Evolutionary conservation across 1,140 invertebrate genomes (phyloP).

Genomic region (Wiebesia pumilae): DNA sequence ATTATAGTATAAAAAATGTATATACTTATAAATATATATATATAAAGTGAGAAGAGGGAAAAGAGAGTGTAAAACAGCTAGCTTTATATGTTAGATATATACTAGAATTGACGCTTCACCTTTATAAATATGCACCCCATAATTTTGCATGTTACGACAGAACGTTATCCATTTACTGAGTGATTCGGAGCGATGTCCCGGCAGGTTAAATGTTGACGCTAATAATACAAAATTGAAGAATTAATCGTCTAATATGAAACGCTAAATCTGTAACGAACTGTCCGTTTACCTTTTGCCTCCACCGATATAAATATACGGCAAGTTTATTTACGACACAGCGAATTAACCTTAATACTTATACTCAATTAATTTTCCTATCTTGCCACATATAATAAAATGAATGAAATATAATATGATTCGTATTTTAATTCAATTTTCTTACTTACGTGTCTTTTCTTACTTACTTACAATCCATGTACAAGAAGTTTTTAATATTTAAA

Average conservation of each 20-base stretch:
- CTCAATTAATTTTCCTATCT: constrained; percentile 26
- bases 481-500: too few relatives aligned
- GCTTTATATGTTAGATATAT: not conserved
- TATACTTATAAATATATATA: not conserved
- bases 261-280: constrained; percentile 59
- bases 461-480: too few relatives aligned
- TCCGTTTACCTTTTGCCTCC: constrained; percentile 31
- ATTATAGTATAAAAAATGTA: constrained; percentile 23
- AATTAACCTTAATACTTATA: constrained; percentile 17
- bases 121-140: constrained; percentile 65
- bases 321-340: constrained; percentile 19
- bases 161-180: constrained; percentile 53
- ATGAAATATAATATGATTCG: not conserved
- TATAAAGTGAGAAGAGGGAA: not conserved
- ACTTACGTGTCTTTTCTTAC: not conserved
- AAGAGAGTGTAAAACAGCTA: not conserved
- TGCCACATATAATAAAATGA: not conserved
- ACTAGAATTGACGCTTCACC: constrained; percentile 35
- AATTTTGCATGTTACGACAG: constrained; percentile 59
- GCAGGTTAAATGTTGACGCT: constrained; percentile 43
- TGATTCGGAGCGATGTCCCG: not conserved
- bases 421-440: not conserved
- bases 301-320: constrained; percentile 59
- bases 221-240: constrained; percentile 67
- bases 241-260: constrained; percentile 65